phyloP scores from a whole-genome alignment of 2,888 invertebrate species.

The Chirona hameri region DNA sequence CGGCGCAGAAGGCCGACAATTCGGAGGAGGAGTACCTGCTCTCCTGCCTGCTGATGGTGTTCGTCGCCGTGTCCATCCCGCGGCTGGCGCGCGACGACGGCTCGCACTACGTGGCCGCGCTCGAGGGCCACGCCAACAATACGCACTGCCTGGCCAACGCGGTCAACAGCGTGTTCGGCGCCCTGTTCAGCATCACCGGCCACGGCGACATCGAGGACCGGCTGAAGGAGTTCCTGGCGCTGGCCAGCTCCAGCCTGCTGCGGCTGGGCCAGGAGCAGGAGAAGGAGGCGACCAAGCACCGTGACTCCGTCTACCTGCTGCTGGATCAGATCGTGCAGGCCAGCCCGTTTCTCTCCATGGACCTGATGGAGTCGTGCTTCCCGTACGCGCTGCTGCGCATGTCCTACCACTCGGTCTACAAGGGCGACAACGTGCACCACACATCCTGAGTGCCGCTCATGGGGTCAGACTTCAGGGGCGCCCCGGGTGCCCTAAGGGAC shows the following conservation, averaged over 20 bases:
- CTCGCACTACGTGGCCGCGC: constrained; percentile 65
- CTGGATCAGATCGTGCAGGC: constrained; percentile 97
- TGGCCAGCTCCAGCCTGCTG: constrained; percentile 69
- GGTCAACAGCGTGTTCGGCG: constrained; percentile 92
- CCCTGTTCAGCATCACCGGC: constrained; percentile 92
- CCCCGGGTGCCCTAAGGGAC: too few relatives aligned
- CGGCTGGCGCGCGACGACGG: constrained; percentile 85
- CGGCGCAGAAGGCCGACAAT: constrained; percentile 74
- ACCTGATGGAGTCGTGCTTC: constrained; percentile 96
- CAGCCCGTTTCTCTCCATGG: constrained; percentile 97
- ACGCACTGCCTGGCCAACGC: constrained; percentile 97
- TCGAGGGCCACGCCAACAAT: constrained; percentile 96
- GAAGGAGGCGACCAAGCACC: constrained; percentile 85
- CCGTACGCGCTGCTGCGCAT: constrained; percentile 97
- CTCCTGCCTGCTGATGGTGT: constrained; percentile 95
- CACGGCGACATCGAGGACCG: constrained; percentile 95
- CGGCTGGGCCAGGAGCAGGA: constrained; percentile 93
- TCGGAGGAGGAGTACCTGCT: constrained; percentile 90
- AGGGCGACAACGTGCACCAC: constrained; percentile 46
- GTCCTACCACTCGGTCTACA: constrained; percentile 95
- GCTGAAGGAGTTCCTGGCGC: constrained; percentile 84
- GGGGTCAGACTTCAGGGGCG: too few relatives aligned
- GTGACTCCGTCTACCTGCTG: constrained; percentile 94
- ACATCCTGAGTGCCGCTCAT: neutral
- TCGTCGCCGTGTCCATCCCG: constrained; percentile 95